Evolutionary conservation across 2,797 vertebrate species (phyloP).

Genomic region (Potorous gilbertii): DNA sequence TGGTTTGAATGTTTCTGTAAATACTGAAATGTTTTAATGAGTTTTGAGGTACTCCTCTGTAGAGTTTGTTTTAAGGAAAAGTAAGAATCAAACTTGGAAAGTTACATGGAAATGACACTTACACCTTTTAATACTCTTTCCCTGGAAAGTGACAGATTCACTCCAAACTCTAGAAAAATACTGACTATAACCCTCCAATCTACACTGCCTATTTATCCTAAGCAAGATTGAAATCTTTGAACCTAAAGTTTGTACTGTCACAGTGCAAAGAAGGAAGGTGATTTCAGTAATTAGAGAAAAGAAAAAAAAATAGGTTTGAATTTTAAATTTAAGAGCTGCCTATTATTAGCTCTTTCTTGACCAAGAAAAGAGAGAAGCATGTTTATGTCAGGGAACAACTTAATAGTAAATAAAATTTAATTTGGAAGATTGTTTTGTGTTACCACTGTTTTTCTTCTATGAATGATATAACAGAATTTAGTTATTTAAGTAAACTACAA

Average conservation of each 20-base stretch:
- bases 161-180: neutral
- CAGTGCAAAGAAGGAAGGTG: neutral
- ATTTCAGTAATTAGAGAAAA: neutral
- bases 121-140: neutral
- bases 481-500: neutral
- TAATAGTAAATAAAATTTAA: neutral
- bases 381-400: neutral
- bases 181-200: neutral
- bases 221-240: neutral
- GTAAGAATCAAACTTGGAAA: neutral
- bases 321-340: neutral
- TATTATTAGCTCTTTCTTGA: neutral
- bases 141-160: neutral
- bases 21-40: neutral
- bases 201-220: neutral
- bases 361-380: neutral
- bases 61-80: neutral
- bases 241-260: neutral
- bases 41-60: neutral
- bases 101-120: neutral
- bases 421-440: neutral
- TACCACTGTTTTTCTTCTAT: neutral
- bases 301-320: neutral
- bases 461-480: neutral
- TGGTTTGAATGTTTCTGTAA: neutral